These are phyloP conservation scores for Hoplias malabaricus DNA, from an alignment of 2,113 vertebrate species.

Conservation along the genomic window DNA sequence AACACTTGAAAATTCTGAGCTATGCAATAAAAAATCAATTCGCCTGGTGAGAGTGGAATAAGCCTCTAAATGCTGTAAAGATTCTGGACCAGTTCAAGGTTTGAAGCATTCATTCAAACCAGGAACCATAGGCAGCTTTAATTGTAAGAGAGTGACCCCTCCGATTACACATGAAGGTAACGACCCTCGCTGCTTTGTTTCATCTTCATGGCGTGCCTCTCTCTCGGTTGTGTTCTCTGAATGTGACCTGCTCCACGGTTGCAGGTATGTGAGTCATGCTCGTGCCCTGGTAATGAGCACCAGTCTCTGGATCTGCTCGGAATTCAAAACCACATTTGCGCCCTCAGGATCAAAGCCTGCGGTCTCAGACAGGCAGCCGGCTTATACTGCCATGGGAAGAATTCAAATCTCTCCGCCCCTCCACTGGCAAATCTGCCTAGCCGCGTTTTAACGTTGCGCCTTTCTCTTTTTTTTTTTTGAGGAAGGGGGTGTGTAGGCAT, in stretches of 20 bases:
- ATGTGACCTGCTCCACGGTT: slow-evolving; percentile 36
- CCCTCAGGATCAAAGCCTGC: slow-evolving; percentile 52
- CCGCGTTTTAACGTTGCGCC: slow-evolving; percentile 11
- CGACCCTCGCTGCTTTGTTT: background rate
- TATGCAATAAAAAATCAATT: too few relatives aligned
- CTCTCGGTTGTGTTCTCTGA: slow-evolving; percentile 15
- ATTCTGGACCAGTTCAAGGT: too few relatives aligned
- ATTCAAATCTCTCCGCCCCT: slow-evolving; percentile 34
- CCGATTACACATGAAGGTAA: slow-evolving; percentile 10
- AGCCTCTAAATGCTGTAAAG: too few relatives aligned
- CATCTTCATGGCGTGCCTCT: background rate
- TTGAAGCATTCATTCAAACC: too few relatives aligned
- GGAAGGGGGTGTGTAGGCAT: background rate
- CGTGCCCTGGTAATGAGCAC: slow-evolving; percentile 45
- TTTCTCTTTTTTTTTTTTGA: background rate
- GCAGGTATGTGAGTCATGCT: slow-evolving; percentile 50
- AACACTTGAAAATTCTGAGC: too few relatives aligned
- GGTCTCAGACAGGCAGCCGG: slow-evolving; percentile 28
- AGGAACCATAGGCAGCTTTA: too few relatives aligned
- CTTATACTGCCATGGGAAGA: slow-evolving; percentile 26
- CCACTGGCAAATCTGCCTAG: slow-evolving; percentile 26
- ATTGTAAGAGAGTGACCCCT: background rate
- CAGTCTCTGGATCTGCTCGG: slow-evolving; percentile 48
- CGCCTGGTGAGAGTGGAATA: too few relatives aligned
- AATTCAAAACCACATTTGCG: slow-evolving; percentile 57